Conservation (phyloP, 2,888 invertebrate genomes). For the Sepiola atlantica region DNA sequence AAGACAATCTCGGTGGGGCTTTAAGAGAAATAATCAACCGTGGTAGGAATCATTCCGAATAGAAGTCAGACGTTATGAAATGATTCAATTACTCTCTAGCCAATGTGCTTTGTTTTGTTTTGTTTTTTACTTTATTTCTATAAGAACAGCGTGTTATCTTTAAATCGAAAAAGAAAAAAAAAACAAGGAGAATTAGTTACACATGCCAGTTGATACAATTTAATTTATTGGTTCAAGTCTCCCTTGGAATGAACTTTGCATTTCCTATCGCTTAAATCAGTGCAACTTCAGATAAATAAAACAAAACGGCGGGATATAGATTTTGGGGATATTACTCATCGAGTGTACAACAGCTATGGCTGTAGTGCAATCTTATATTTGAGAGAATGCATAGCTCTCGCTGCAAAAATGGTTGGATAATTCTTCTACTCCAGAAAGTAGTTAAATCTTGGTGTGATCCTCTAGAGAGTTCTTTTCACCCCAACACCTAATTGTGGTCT, state of each 20-base stretch:
- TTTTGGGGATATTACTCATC: too few relatives aligned
- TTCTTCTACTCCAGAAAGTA: too few relatives aligned
- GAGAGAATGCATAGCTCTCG: too few relatives aligned
- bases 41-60: background rate
- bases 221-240: slow-evolving; percentile 14
- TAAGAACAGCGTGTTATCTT: slow-evolving; percentile 14
- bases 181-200: background rate
- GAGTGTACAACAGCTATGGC: too few relatives aligned
- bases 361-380: too few relatives aligned
- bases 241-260: background rate
- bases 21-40: background rate
- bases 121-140: background rate
- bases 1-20: background rate
- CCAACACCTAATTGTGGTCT: too few relatives aligned
- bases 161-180: background rate
- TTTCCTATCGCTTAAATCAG: background rate
- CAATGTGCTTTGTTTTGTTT: background rate
- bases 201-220: background rate
- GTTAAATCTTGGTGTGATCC: too few relatives aligned
- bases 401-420: too few relatives aligned
- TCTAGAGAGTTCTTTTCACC: too few relatives aligned
- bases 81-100: background rate
- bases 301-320: background rate
- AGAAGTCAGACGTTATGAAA: background rate
- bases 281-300: background rate